phyloP scores from a whole-genome alignment of 2,888 invertebrate species.

The Epistrophella euchroma region DNA sequence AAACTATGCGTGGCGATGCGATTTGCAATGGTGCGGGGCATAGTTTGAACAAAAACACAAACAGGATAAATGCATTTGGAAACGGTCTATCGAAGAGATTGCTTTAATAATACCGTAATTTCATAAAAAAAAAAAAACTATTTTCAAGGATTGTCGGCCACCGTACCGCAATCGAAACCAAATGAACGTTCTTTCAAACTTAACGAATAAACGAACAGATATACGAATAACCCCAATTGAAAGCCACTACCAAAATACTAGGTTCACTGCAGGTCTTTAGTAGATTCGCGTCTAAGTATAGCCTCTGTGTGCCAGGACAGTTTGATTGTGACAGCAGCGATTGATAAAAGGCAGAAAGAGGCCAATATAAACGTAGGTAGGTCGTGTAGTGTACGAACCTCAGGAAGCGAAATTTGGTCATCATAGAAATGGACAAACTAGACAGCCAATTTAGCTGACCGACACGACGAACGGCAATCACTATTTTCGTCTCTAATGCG shows the following conservation, averaged over 20 bases:
- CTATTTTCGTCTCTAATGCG: conserved; percentile 45
- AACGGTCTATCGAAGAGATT: conserved; percentile 52
- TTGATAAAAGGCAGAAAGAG: conserved; percentile 29
- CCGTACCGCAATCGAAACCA: conserved; percentile 18
- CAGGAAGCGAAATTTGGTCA: conserved; percentile 7
- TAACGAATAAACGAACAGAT: conserved; percentile 17
- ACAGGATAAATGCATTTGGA: conserved; percentile 50
- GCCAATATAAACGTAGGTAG: neutral
- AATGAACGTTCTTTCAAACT: conserved; percentile 18
- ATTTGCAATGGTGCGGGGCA: neutral
- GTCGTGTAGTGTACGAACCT: neutral
- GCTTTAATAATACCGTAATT: conserved; percentile 67
- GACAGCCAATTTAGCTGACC: neutral
- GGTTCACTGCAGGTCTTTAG: neutral
- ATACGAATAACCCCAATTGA: conserved; percentile 8
- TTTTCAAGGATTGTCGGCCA: conserved; percentile 56
- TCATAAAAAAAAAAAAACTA: conserved; percentile 41
- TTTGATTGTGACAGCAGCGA: conserved; percentile 54
- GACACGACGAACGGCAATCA: neutral
- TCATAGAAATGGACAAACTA: neutral
- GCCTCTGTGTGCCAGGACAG: neutral
- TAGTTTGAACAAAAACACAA: conserved; percentile 21
- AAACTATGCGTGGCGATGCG: neutral
- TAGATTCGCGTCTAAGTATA: neutral
- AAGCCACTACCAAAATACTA: conserved; percentile 3